A percentile compares a stretch with the other conserved stretches of the same genome.
Evolutionary conservation across 2,113 vertebrate genomes (phyloP).

Genomic region (Podocnemis expansa): DNA sequence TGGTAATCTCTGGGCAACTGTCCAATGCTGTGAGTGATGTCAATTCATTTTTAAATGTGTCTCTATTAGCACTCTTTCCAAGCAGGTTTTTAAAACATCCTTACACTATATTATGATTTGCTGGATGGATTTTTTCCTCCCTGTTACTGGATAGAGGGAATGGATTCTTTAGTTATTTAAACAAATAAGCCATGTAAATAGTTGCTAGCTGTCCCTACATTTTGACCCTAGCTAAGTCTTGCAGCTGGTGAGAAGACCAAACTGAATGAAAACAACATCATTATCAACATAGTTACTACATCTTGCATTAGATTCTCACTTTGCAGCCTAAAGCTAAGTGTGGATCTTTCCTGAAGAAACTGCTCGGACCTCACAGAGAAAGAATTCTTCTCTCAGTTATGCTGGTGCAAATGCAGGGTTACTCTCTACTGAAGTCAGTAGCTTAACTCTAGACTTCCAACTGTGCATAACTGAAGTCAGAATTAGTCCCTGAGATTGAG

Average conservation of each 20-base stretch:
- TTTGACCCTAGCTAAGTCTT: conserved; percentile 38
- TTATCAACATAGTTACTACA: background rate
- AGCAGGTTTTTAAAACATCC: conserved; percentile 48
- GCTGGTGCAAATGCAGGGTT: background rate
- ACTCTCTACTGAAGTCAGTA: background rate
- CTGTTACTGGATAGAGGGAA: background rate
- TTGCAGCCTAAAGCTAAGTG: conserved; percentile 22
- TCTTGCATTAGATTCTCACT: background rate
- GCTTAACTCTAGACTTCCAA: background rate
- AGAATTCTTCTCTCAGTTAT: background rate
- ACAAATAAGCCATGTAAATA: conserved; percentile 42
- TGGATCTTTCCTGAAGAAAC: background rate
- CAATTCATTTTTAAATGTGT: conserved; percentile 66
- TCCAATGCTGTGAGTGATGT: conserved; percentile 65
- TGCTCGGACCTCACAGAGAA: no score
- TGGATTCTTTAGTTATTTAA: conserved; percentile 55
- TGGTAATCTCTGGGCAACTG: conserved; percentile 38
- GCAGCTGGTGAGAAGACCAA: conserved; percentile 36
- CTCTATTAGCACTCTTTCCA: conserved; percentile 61
- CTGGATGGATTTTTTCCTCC: conserved; percentile 2
- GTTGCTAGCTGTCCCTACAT: conserved; percentile 16
- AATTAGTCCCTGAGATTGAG: background rate
- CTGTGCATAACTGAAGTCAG: background rate
- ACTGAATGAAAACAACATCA: conserved; percentile 10
- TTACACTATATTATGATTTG: conserved; percentile 30